Conservation (phyloP, 2,113 vertebrate genomes). For the Macquaria ambigua region DNA sequence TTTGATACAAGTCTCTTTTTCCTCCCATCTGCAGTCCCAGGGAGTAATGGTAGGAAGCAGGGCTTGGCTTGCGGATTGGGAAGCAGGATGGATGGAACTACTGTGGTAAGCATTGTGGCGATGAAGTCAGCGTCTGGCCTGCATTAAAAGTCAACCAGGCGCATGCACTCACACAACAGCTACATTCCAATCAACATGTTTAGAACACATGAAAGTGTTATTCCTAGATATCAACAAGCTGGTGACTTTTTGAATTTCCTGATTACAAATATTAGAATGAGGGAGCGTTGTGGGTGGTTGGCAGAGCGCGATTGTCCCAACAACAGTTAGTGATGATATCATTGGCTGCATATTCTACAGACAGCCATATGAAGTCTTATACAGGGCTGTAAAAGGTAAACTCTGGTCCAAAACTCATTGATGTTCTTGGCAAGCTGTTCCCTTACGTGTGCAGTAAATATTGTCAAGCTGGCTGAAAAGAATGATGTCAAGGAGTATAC, state of each 20-base stretch:
- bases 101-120: constrained; percentile 70
- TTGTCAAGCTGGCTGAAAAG: constrained; percentile 56
- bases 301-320: constrained; percentile 12
- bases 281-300: constrained; percentile 54
- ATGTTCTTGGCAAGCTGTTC: constrained; percentile 68
- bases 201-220: constrained; percentile 48
- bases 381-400: constrained; percentile 65
- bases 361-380: constrained; percentile 50
- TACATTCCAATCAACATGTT: constrained; percentile 61
- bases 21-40: constrained; percentile 37
- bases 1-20: constrained; percentile 50
- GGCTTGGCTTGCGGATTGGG: constrained; percentile 63
- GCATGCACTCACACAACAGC: constrained; percentile 58
- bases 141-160: constrained; percentile 60
- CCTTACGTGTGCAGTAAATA: constrained; percentile 70
- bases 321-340: constrained; percentile 59
- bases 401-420: constrained; percentile 54
- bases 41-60: constrained; percentile 77
- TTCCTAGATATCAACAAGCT: constrained; percentile 29
- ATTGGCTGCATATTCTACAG: constrained; percentile 54
- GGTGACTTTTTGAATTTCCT: constrained; percentile 44
- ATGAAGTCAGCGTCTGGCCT: constrained; percentile 83
- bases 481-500: constrained; percentile 67
- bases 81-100: constrained; percentile 77
- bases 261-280: not conserved